These are phyloP conservation scores for Penaeus japonicus DNA, from an alignment of 1,140 invertebrate genomes.

Conservation along the genomic window DNA sequence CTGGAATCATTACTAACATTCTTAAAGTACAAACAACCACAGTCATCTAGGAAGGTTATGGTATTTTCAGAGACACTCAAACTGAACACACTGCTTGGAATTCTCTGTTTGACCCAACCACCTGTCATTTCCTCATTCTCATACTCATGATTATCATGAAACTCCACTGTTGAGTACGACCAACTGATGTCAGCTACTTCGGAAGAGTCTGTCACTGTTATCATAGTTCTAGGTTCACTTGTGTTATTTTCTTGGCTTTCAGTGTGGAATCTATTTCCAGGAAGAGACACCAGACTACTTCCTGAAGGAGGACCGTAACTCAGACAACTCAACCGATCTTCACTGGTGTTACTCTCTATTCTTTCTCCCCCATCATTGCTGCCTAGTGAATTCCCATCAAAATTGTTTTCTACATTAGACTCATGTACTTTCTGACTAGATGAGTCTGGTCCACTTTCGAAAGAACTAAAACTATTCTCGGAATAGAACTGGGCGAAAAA, in stretches of 20 bases:
- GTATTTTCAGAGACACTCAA: conserved; percentile 18
- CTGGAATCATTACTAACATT: background rate
- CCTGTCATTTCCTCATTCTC: conserved; percentile 34
- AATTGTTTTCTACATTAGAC: background rate
- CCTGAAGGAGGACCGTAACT: conserved; percentile 52
- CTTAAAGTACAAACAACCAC: conserved; percentile 15
- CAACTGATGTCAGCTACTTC: conserved; percentile 40
- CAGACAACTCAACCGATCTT: conserved; percentile 33
- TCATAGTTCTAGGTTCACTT: conserved; percentile 8
- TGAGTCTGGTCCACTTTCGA: background rate
- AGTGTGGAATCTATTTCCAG: background rate
- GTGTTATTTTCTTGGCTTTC: background rate
- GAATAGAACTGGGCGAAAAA: conserved; percentile 15
- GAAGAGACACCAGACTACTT: conserved; percentile 34
- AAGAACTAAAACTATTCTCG: conserved; percentile 9
- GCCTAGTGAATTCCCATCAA: background rate
- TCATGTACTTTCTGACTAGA: background rate
- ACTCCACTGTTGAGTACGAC: conserved; percentile 23
- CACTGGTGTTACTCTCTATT: conserved; percentile 31
- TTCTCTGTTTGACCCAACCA: conserved; percentile 11
- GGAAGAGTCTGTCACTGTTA: conserved; percentile 32
- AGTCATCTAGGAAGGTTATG: conserved; percentile 2
- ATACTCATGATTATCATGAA: conserved; percentile 21
- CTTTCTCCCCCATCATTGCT: conserved; percentile 24
- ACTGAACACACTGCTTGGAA: conserved; percentile 28